Evolutionary conservation across 2,797 vertebrate species (phyloP).

Genomic region (Chloroceryle inda): DNA sequence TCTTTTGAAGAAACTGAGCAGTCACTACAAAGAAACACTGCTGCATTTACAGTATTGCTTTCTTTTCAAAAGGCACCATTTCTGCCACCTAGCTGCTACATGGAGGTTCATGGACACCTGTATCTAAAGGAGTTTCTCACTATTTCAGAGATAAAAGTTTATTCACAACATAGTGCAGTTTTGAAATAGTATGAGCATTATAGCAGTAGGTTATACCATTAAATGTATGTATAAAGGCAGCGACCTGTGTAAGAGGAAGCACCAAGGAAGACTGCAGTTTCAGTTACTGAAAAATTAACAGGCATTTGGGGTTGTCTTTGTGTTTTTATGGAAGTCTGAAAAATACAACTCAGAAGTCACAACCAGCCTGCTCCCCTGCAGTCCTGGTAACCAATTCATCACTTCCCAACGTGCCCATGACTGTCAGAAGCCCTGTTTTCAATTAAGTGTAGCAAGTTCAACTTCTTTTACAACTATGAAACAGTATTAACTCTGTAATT

Average conservation of each 20-base stretch:
- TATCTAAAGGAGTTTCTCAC: neutral
- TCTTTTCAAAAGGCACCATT: slow-evolving; percentile 13
- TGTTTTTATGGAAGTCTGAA: neutral
- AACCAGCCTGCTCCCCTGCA: neutral
- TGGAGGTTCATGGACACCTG: neutral
- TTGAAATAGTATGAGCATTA: neutral
- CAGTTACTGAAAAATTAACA: neutral
- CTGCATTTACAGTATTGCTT: neutral
- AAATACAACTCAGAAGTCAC: neutral
- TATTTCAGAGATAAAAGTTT: neutral
- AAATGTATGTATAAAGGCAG: neutral
- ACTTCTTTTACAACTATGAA: neutral
- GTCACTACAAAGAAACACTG: neutral
- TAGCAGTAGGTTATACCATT: neutral
- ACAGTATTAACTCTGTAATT: neutral
- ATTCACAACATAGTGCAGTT: neutral
- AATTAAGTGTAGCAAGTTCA: neutral
- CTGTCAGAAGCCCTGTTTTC: neutral
- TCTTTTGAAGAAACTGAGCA: neutral
- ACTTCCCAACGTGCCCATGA: neutral
- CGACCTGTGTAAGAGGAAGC: neutral
- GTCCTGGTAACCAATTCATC: neutral
- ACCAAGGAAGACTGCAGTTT: neutral
- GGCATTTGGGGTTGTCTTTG: neutral
- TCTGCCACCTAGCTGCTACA: slow-evolving; percentile 64